Evolutionary conservation across 2,888 invertebrate genomes (phyloP).

Genomic region (Fragum sueziense): DNA sequence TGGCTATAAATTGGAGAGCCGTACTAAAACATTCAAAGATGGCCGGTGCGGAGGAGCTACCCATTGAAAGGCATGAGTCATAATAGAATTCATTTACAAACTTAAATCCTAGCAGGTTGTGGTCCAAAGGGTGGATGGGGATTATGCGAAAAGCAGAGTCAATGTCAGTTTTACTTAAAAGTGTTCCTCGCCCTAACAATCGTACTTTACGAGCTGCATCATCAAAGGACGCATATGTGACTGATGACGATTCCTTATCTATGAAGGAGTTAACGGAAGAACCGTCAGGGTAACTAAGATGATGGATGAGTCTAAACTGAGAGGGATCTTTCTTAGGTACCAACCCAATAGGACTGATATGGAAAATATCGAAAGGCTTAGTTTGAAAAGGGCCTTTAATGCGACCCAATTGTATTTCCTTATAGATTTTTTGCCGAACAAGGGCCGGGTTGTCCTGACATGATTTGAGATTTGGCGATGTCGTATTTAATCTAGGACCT

Average conservation of each 20-base stretch:
- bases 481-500: constrained; percentile 7
- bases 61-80: constrained; percentile 41
- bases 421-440: constrained; percentile 21
- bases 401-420: constrained; percentile 14
- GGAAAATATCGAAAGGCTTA: constrained; percentile 27
- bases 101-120: constrained; percentile 41
- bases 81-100: constrained; percentile 34
- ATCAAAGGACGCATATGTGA: constrained; percentile 36
- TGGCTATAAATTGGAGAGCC: constrained; percentile 26
- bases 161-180: constrained; percentile 35
- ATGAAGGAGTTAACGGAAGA: constrained; percentile 43
- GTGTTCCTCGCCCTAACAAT: constrained; percentile 19
- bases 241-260: constrained; percentile 16
- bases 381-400: constrained; percentile 30
- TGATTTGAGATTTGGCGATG: constrained; percentile 34
- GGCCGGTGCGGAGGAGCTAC: constrained; percentile 17
- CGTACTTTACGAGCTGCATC: constrained; percentile 25
- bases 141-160: constrained; percentile 39
- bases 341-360: constrained; percentile 34
- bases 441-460: constrained; percentile 17
- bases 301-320: constrained; percentile 39
- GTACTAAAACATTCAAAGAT: constrained; percentile 49
- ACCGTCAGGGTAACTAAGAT: constrained; percentile 34
- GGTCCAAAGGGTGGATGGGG: constrained; percentile 39
- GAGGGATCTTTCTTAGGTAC: constrained; percentile 39